phyloP scores from a whole-genome alignment of 2,797 vertebrate genomes.

The Craterocephalus amniculus region DNA sequence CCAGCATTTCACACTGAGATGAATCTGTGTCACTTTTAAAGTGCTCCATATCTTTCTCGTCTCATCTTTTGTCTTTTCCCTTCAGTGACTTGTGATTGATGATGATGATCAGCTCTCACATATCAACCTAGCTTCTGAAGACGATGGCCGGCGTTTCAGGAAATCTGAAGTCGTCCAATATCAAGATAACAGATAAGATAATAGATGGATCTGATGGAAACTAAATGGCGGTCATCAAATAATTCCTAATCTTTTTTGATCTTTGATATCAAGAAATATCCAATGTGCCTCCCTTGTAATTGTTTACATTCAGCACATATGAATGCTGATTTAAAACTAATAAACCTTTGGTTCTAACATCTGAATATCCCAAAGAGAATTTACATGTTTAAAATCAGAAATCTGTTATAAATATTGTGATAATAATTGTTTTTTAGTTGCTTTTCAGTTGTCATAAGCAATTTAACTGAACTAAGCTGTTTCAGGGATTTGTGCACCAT shows the following conservation, averaged over 20 bases:
- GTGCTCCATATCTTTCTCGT: constrained; percentile 6
- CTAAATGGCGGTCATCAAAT: neutral
- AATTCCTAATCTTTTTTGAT: neutral
- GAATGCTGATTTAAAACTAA: neutral
- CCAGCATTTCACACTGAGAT: constrained; percentile 12
- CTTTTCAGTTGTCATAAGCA: constrained; percentile 7
- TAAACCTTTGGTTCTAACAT: neutral
- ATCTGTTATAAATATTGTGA: neutral
- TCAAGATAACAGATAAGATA: neutral
- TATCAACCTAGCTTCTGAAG: neutral
- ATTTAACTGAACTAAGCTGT: constrained; percentile 29
- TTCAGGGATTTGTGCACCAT: constrained; percentile 18
- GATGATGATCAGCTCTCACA: neutral
- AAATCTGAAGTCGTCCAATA: neutral
- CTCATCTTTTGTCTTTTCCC: neutral
- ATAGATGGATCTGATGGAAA: neutral
- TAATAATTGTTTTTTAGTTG: constrained; percentile 22
- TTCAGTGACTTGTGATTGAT: constrained; percentile 7
- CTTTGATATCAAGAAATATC: no score
- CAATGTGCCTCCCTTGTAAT: no score
- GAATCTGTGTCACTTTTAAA: constrained; percentile 21
- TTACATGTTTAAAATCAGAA: neutral
- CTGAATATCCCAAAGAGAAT: neutral
- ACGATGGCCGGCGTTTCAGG: neutral
- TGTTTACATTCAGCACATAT: no score